Base-by-base conservation (phyloP, 2,888 invertebrate genomes). In the Tetragonisca angustula region DNA sequence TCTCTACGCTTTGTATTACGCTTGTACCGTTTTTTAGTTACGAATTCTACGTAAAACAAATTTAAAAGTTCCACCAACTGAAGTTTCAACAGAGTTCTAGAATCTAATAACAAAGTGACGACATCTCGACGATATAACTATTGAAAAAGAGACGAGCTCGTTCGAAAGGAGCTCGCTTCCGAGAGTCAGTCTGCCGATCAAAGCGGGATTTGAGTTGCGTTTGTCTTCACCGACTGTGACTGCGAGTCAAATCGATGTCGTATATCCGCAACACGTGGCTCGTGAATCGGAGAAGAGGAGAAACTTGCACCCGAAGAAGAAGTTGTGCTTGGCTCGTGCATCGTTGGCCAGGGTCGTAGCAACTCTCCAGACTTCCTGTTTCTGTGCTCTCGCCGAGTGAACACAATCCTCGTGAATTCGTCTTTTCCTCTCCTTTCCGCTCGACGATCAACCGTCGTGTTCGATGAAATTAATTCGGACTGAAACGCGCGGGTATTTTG, bases 181-280 rank as follows among this genome's bases (percentile, higher is more conserved):
- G 59, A 68, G 80, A 83, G 79, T 86, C 80, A 79, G 75, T 77
- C 27, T 80, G 61, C 32, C 74, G 88, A 88, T 87, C 85, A 76
- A 76, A 69, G 79, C 77, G 71, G 59, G 69, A 72, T 68, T 67
- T 70, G 50, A 90, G 88, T 83, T 87, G 75, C 81, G 85, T 90
- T 89, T 89, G 88, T 88, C 85, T 88, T 85, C 81, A 79, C 83
- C 76, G 43, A 43, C 32, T 65, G 74, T 79, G 79, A 78, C 84
- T 80, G 59, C 64, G 79, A 87, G 85, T 77, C 85, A 79, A 79
- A 85, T 76, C 87, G 81, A 80, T 81, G 87, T 85, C 80, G 88
- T 88, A 90, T 90, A 89, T 90, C 87, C 85, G 83, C 81, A 88
- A 84, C 89, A 89, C 85, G 88, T 89, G 89, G 89, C 88, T 81